Evolutionary conservation across 2,888 invertebrate species (phyloP), one percentile per base, ranked within the genome.

Genomic region (Cryptocephalus moraei): DNA sequence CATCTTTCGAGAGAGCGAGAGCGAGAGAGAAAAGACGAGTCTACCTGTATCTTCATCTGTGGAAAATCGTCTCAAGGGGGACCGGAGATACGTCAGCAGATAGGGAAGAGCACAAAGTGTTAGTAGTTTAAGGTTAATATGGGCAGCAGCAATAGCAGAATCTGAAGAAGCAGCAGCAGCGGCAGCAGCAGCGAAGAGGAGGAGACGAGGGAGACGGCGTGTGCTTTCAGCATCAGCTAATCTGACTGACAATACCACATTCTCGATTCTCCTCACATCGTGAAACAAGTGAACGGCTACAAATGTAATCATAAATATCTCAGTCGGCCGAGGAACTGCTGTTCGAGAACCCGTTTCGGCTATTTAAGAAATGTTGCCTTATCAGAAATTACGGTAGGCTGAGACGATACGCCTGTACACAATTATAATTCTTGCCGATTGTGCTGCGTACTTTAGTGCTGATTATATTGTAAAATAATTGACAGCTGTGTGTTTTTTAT

Each of bases 271-370:
- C 63, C 60, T 65, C 66, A 66, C 66, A 66, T 62, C 61, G 62
- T 59, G 65, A 63, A 65, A 64, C 65, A 65, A 65, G 63, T 65
- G 65, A 65, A 65, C 65, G 65, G 65, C 64, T 61, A 64, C 66
- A 66, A 66, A 66, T 65, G 63, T 65, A 65, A 65, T 65, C 66
- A 64, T 67, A 67, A 67, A 67, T 66, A 65, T 66, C 63, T 62
- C 63, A 62, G 60, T 57, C 61, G 61, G 58, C 58, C 58, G 59
- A 52, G 59, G 22, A 22, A 4, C 55, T 55, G 61, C 58, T 60
- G 61, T 55, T 59, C 60, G 54, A 60, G 61, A 65, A 65, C 64
- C 56, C 61, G 65, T 65, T 65, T 62, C 61, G 63, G 60, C 59
- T 61, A 63, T 65, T 64, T 61, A 57, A 63, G 63, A 65, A 64